Base-by-base conservation (phyloP, 2,113 vertebrate species). In the Galemys pyrenaicus region DNA sequence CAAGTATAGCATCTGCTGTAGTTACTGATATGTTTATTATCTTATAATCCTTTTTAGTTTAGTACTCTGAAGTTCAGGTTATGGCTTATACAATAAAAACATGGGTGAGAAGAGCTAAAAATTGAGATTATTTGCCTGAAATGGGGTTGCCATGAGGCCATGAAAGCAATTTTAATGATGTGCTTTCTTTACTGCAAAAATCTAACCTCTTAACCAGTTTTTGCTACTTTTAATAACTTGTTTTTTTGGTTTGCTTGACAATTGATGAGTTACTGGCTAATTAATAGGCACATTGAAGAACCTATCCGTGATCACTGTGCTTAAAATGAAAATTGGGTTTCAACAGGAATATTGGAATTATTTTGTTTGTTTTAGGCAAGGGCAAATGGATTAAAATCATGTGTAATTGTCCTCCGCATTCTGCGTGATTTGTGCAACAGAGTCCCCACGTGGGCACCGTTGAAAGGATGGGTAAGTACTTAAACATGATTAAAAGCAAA, bases 371-470 rank as follows among this genome's bases (percentile, higher is more conserved):
- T 98, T 98, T 98, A 99, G 99, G 99, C 99, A 97, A 99, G 99
- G 98, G 99, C 99, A 98, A 99, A 99, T 82, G 99, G 99, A 98
- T 98, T 99, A 98, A 99, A 99, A 98, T 99, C 99, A 97, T 99
- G 99, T 98, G 99, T 99, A 98, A 99, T 99, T 97, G 99, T 99
- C 88, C 99, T 99, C 94, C 99, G 99, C 96, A 99, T 99, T 98
- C 99, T 99, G 79, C 99, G 99, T 96, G 99, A 99, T 98, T 99
- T 99, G 99, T 99, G 99, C 99, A 99, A 99, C 98, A 98, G 99
- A 98, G 98, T 99, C 94, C 98, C 99, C n/a, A 98, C 98, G 65
- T 99, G 99, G 99, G 99, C 99, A 83, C 99, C 99, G n/a, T 98
- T 99, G 90, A 99, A 99, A 98, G 99, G 99, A 99, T 99, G 99